Evolutionary conservation across 2,113 vertebrate species (phyloP).

Genomic region (Bubalus kerabau): DNA sequence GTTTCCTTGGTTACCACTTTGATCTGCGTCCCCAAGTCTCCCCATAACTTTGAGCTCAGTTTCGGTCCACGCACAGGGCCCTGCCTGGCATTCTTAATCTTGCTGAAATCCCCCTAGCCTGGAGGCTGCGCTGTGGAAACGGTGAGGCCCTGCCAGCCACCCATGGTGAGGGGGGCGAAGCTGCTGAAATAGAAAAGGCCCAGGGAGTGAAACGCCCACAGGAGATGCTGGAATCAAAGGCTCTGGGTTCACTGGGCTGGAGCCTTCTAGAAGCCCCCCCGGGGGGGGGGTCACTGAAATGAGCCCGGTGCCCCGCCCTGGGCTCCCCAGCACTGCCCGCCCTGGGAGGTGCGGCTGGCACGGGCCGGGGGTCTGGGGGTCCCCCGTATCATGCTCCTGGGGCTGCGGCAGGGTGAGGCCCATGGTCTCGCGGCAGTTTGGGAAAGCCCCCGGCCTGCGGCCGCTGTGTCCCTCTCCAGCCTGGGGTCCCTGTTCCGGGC

Average conservation of each 20-base stretch:
- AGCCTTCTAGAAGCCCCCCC: too few species aligned
- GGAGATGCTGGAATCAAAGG: neutral
- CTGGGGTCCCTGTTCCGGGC: neutral
- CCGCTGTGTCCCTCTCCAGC: neutral
- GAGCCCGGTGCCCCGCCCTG: rapidly evolving
- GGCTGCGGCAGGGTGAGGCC: neutral
- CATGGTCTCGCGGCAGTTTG: rapidly evolving
- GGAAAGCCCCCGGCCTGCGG: neutral
- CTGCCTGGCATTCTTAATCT: too few species aligned
- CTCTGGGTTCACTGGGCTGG: rapidly evolving
- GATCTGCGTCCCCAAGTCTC: rapidly evolving
- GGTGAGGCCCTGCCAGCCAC: rapidly evolving
- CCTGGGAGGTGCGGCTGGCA: rapidly evolving
- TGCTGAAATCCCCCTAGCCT: neutral
- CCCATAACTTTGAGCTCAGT: neutral
- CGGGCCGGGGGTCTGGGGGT: rapidly evolving
- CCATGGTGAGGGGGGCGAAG: rapidly evolving
- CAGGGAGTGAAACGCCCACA: rapidly evolving
- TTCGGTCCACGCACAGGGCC: rapidly evolving
- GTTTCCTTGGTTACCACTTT: neutral
- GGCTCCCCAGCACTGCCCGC: neutral
- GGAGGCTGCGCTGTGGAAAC: rapidly evolving
- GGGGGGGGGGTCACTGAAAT: too few species aligned
- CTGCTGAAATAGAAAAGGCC: neutral
- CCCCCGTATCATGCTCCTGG: rapidly evolving